phyloP scores from a whole-genome alignment of 2,113 vertebrate species.

The Tyrannus savana region DNA sequence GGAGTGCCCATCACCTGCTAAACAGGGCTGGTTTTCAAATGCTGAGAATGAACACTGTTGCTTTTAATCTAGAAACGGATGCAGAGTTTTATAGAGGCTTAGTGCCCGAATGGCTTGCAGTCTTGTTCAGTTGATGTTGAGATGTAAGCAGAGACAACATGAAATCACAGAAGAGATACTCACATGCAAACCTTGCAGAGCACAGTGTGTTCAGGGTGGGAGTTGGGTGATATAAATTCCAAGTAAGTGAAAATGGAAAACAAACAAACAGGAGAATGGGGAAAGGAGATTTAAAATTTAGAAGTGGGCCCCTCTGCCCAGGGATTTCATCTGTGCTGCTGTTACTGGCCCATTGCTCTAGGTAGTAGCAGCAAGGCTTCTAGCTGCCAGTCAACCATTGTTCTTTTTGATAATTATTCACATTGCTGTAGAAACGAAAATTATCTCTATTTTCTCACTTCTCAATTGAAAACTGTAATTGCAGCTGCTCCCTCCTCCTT shows the following conservation, averaged over 20 bases:
- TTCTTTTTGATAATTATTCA: conserved; percentile 54
- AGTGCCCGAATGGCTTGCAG: background rate
- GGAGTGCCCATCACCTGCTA: background rate
- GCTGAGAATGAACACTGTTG: background rate
- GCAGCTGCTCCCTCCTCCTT: conserved; percentile 64
- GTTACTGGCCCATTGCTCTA: background rate
- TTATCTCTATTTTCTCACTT: conserved; percentile 68
- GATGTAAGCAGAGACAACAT: background rate
- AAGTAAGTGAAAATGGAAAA: background rate
- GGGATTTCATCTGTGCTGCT: background rate
- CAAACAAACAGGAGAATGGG: background rate
- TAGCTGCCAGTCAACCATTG: conserved; percentile 46
- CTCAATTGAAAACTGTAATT: conserved; percentile 60
- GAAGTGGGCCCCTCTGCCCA: background rate
- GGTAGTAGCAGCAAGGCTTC: conserved; percentile 32
- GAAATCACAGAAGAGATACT: background rate
- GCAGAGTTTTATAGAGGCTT: background rate
- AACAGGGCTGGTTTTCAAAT: background rate
- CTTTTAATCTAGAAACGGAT: background rate
- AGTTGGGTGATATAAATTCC: background rate
- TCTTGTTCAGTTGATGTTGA: background rate
- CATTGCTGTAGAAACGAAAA: conserved; percentile 59
- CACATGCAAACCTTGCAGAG: background rate
- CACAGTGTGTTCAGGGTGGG: background rate
- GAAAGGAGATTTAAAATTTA: background rate